phyloP scores from a whole-genome alignment of 2,113 vertebrate genomes.

The Hypomesus transpacificus region DNA sequence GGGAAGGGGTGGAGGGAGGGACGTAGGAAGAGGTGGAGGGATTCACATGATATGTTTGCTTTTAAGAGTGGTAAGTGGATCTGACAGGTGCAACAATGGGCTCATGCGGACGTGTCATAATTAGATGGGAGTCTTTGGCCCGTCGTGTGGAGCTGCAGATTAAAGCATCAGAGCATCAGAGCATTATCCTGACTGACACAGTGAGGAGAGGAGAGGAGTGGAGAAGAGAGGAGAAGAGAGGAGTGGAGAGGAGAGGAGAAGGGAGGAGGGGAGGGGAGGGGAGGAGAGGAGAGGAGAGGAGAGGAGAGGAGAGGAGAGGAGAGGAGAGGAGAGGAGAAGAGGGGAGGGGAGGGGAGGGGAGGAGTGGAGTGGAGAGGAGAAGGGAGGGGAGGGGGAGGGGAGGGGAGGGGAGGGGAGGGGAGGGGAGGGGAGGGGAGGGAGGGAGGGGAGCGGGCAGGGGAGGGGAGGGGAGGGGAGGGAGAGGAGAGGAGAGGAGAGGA shows the following conservation, averaged over 20 bases:
- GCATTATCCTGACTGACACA: background rate
- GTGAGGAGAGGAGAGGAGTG: conserved; percentile 13
- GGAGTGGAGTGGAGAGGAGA: background rate
- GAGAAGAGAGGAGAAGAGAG: conserved; percentile 2
- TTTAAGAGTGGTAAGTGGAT: conserved; percentile 26
- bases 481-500: background rate
- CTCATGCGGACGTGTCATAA: conserved; percentile 55
- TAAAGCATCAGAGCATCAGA: conserved; percentile 11
- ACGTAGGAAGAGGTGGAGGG: background rate
- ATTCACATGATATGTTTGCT: conserved; percentile 24
- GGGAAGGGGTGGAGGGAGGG: background rate
- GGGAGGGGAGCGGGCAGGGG: conserved; percentile 16
- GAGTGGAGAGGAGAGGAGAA: background rate
- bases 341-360: conserved; percentile 12
- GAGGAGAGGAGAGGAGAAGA: conserved; percentile 25
- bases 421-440: conserved; percentile 13
- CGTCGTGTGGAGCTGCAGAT: background rate
- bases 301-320: conserved; percentile 5
- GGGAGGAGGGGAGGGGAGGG: conserved; percentile 14
- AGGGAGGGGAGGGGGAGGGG: background rate
- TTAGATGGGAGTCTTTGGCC: conserved; percentile 55
- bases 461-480: background rate
- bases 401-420: background rate
- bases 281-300: conserved; percentile 1
- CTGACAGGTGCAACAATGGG: conserved; percentile 51